These are phyloP conservation scores for Nanorana parkeri DNA, from an alignment of 2,113 vertebrate species.

Conservation along the genomic window DNA sequence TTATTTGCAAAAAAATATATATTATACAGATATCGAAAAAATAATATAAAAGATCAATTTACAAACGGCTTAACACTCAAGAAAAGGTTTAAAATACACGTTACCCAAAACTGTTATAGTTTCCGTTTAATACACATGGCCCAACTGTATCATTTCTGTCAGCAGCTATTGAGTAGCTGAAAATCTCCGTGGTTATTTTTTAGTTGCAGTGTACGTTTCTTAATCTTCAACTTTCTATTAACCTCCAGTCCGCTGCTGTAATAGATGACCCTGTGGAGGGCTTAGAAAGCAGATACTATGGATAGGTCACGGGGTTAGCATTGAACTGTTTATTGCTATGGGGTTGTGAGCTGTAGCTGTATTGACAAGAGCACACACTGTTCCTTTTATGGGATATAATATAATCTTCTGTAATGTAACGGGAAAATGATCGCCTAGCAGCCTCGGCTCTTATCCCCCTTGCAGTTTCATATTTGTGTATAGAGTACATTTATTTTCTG, in stretches of 20 bases:
- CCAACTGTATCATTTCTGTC: too few relatives aligned
- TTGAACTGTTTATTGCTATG: conserved; percentile 15
- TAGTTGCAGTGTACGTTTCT: not conserved
- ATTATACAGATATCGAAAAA: too few relatives aligned
- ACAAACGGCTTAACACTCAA: too few relatives aligned
- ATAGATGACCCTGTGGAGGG: conserved; percentile 10
- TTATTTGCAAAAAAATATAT: too few relatives aligned
- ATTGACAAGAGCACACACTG: conserved; percentile 22
- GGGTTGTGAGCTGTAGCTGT: conserved; percentile 26
- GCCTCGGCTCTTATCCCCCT: conserved; percentile 7
- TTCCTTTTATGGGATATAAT: conserved; percentile 48
- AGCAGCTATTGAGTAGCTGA: too few relatives aligned
- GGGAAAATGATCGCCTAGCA: conserved; percentile 29
- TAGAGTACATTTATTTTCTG: conserved; percentile 49
- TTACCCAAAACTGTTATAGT: too few relatives aligned
- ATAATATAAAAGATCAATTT: too few relatives aligned
- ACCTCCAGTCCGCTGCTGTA: not conserved
- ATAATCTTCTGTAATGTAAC: conserved; percentile 47
- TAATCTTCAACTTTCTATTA: conserved; percentile 29
- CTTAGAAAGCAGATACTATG: not conserved
- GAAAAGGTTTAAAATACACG: too few relatives aligned
- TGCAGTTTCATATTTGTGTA: conserved; percentile 45
- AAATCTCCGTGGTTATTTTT: too few relatives aligned
- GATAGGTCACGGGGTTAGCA: conserved; percentile 38
- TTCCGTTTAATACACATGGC: too few relatives aligned